Base-by-base conservation (phyloP, 2,113 vertebrate species). In the Dunckerocampus dactyliophorus region DNA sequence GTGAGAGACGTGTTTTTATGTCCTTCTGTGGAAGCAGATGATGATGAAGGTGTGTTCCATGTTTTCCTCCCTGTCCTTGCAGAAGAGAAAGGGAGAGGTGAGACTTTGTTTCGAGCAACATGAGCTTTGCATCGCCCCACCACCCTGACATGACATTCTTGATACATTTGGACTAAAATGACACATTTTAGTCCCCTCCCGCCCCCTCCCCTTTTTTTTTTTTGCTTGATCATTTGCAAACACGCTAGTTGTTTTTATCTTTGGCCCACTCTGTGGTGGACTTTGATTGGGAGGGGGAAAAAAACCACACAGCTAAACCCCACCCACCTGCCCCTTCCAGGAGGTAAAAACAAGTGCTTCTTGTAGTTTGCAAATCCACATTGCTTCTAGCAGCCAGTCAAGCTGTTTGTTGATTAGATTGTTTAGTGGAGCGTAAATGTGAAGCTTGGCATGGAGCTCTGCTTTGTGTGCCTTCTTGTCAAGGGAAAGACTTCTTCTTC, bases 51-150 rank as follows among this genome's bases (percentile, higher is more conserved):
- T 84, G 77, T 86, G 70, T 81, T 83, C 71, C 73, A 47, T 76
- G 60, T 54, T 51, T 66, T 48, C 67, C 59, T 68, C 47, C 56
- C 72, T 67, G 67, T 69, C 72, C 60, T 8, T 48, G 78, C 84
- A 88, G 87, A 88, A 51, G 83, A 76, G 85, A 82, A 60, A 83
- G 83, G 70, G 68, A 64, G 80, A 88, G 87, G 87, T 88, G 87
- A 88, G 87, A 80, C 69, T 53, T 45, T 34, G 31, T 34, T 34
- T 34, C 6, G 7, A 34, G 69, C 67, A 67, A 47, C 72, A 28
- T 69, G 14, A 58, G 78, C 81, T 86, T 84, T 79, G 83, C 85
- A 77, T 82, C 65, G 59, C 78, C 82, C 80, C 71, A 67, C 37
- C 67, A 8, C 31, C 31, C 31, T 34, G 31, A 34, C 31, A 34